Percentiles rank a stretch among this genome's conserved stretches.
Evolutionary conservation across 2,797 vertebrate species (phyloP).

Genomic region (Odontamblyopus lacepedii): DNA sequence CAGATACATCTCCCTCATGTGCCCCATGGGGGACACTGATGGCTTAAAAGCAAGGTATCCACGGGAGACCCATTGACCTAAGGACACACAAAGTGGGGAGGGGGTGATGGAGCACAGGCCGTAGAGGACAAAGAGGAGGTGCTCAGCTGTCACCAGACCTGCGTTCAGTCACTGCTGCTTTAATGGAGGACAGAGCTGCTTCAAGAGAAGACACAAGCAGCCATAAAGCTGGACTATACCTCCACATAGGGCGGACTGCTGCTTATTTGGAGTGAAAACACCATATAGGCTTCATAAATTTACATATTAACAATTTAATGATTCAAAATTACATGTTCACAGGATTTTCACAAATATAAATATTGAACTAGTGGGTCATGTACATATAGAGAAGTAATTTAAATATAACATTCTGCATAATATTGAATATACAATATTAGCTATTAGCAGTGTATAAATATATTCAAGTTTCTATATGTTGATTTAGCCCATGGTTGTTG

Average conservation of each 20-base stretch:
- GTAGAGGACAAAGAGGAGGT: constrained; percentile 68
- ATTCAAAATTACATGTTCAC: neutral
- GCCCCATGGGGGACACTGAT: constrained; percentile 67
- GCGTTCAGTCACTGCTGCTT: constrained; percentile 89
- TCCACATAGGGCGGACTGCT: neutral
- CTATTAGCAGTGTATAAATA: neutral
- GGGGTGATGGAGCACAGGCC: constrained; percentile 68
- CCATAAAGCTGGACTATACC: neutral
- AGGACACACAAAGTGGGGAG: constrained; percentile 62
- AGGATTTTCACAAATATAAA: neutral
- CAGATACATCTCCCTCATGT: constrained; percentile 72
- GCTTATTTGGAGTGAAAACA: neutral
- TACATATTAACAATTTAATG: neutral
- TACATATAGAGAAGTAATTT: neutral
- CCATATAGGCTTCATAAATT: neutral
- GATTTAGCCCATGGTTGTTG: neutral
- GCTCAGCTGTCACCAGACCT: constrained; percentile 79
- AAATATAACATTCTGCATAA: neutral
- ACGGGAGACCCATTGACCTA: constrained; percentile 75
- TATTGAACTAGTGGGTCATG: neutral
- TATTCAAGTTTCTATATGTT: neutral
- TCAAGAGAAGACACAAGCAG: constrained; percentile 14
- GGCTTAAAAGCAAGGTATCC: constrained; percentile 74
- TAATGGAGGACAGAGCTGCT: constrained; percentile 87
- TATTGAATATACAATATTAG: neutral